Conservation (phyloP, 23 tunicate species). For the Aplidium turbinatum region DNA sequence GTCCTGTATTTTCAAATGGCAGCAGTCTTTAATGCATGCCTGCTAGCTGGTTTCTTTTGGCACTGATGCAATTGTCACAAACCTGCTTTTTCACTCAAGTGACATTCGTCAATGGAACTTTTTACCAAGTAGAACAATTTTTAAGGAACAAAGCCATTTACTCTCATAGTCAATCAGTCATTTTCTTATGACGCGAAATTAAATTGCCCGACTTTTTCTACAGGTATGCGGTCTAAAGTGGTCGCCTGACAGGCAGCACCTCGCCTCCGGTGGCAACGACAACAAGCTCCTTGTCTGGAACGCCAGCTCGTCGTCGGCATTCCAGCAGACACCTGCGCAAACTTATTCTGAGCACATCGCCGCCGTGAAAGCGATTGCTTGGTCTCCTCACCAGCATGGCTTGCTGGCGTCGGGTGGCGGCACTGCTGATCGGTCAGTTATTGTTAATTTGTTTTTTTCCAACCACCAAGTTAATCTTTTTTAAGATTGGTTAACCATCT, state of each 20-base stretch:
- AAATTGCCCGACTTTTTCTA: neutral
- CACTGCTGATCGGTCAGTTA: constrained; percentile 91
- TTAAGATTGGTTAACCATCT: too few species aligned
- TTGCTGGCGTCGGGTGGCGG: constrained; percentile 96
- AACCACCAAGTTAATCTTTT: too few species aligned
- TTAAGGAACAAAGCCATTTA: too few species aligned
- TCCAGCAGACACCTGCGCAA: constrained; percentile 63
- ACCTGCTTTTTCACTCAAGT: too few species aligned
- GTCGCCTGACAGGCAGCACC: constrained; percentile 91
- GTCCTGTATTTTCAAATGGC: too few species aligned
- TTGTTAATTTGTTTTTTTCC: too few species aligned
- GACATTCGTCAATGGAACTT: too few species aligned
- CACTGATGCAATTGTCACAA: too few species aligned
- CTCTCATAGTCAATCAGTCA: neutral
- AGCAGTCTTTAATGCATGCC: too few species aligned
- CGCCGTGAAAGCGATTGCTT: constrained; percentile 96
- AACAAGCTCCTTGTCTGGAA: constrained; percentile 94
- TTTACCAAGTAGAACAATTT: too few species aligned
- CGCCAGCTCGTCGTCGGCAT: constrained; percentile 61
- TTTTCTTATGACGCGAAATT: neutral
- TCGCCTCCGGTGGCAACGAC: constrained; percentile 98
- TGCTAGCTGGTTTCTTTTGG: too few species aligned
- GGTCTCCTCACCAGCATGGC: constrained; percentile 99
- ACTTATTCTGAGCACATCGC: constrained; percentile 90
- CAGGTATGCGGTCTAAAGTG: constrained; percentile 97